These are phyloP conservation scores for Cryptoprocta ferox DNA, from an alignment of 2,797 vertebrate genomes.

Conservation along the genomic window DNA sequence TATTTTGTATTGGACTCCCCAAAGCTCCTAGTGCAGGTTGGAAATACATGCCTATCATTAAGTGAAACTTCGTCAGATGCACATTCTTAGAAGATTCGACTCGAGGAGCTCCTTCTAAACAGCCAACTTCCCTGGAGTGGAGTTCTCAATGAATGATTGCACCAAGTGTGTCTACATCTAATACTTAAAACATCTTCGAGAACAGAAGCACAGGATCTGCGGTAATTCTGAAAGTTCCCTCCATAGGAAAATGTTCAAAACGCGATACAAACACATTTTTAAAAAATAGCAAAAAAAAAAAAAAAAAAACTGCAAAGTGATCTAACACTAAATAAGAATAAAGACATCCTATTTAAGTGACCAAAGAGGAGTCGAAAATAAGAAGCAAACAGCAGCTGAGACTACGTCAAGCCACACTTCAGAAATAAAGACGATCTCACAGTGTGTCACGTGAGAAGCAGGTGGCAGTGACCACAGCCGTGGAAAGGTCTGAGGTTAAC, in stretches of 20 bases:
- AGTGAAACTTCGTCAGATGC: neutral
- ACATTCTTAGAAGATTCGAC: too few species aligned
- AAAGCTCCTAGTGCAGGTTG: neutral
- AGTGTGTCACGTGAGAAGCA: constrained; percentile 23
- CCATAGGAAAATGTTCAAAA: constrained; percentile 21
- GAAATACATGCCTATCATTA: accelerated
- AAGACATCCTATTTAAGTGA: constrained; percentile 74
- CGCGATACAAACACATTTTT: constrained; percentile 3
- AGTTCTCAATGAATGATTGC: neutral
- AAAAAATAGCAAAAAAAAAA: neutral
- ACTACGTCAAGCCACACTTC: constrained; percentile 72
- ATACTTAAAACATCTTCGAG: constrained; percentile 24
- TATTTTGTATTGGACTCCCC: neutral
- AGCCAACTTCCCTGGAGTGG: neutral
- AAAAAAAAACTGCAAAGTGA: constrained; percentile 24
- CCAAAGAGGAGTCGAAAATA: constrained; percentile 77
- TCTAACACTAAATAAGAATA: constrained; percentile 68
- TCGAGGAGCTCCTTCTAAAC: too few species aligned
- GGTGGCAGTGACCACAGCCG: neutral
- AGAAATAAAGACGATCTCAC: constrained; percentile 72
- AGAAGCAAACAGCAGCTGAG: constrained; percentile 72
- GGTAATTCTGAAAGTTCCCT: constrained; percentile 2
- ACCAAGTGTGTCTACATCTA: neutral
- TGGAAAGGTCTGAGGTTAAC: constrained; percentile 45
- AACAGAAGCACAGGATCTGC: constrained; percentile 13